Percentiles rank a stretch among this genome's conserved stretches.
Evolutionary conservation across 1,140 invertebrate genomes (phyloP).

Genomic region (Sycophaga agraensis): DNA sequence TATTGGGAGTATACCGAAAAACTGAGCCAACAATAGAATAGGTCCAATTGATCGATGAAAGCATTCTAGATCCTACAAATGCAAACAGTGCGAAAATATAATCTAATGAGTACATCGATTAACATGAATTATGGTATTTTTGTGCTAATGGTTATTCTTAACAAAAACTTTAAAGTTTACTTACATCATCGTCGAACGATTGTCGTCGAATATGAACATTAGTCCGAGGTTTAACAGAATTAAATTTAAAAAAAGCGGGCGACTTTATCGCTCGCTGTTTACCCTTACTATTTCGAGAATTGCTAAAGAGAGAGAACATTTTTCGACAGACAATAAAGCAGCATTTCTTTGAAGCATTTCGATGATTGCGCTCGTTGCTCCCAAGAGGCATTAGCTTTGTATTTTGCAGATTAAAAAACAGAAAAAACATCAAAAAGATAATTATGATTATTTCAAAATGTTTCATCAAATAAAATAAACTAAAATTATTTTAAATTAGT

Average conservation of each 20-base stretch:
- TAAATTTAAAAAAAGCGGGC: background rate
- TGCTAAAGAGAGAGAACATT: constrained; percentile 11
- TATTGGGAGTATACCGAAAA: constrained; percentile 51
- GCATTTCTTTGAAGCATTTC: background rate
- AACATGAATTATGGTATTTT: too few relatives aligned
- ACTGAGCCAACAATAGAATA: constrained; percentile 43
- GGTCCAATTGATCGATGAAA: constrained; percentile 47
- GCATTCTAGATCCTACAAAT: constrained; percentile 47
- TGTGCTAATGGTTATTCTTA: too few relatives aligned
- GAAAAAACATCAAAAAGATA: background rate
- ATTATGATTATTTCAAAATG: background rate
- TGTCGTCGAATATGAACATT: background rate
- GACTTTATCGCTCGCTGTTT: background rate
- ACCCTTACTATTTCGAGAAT: background rate
- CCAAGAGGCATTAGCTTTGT: background rate
- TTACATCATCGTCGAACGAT: background rate
- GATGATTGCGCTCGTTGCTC: background rate
- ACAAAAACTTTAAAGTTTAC: too few relatives aligned
- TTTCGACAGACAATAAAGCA: background rate
- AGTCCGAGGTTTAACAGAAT: background rate
- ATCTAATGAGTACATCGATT: too few relatives aligned
- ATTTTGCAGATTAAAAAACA: background rate
- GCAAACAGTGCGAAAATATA: too few relatives aligned
- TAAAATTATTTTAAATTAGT: too few relatives aligned
- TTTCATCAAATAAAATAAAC: too few relatives aligned